Conservation (phyloP, 2,888 invertebrate species). For the Lasioglossum villosulum region DNA sequence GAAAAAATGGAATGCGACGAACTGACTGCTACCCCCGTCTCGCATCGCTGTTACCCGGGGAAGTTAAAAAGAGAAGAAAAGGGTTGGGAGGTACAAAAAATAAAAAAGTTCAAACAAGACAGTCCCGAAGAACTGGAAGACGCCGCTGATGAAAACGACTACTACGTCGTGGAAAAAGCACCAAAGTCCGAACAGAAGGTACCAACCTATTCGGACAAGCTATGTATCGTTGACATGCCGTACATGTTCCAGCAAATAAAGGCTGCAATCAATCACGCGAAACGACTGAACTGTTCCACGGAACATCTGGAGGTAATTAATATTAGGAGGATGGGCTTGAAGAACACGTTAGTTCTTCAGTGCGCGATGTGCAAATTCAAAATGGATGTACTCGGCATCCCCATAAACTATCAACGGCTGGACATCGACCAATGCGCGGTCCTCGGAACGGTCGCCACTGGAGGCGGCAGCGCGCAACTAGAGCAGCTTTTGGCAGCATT, state of each 20-base stretch:
- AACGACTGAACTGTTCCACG: neutral
- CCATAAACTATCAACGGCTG: neutral
- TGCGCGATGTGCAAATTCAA: neutral
- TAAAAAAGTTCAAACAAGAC: no score
- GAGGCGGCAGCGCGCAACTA: conserved; percentile 61
- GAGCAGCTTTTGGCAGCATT: conserved; percentile 57
- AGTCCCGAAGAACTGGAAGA: no score
- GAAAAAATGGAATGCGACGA: no score
- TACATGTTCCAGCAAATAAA: neutral
- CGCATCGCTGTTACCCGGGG: no score
- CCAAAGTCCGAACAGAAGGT: no score
- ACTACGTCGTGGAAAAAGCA: no score
- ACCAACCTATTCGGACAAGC: no score
- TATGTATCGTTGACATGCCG: neutral
- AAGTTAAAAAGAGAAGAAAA: no score
- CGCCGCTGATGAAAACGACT: no score
- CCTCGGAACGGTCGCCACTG: conserved; percentile 55
- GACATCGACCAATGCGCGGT: conserved; percentile 52
- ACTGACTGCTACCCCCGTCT: no score
- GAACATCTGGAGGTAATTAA: neutral
- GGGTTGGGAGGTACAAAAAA: no score
- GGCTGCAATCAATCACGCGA: neutral
- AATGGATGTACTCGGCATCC: neutral
- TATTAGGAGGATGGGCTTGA: neutral
- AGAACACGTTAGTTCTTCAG: neutral